These are phyloP conservation scores for Andrena hattorfiana DNA, from an alignment of 2,888 invertebrate genomes.

Conservation along the genomic window DNA sequence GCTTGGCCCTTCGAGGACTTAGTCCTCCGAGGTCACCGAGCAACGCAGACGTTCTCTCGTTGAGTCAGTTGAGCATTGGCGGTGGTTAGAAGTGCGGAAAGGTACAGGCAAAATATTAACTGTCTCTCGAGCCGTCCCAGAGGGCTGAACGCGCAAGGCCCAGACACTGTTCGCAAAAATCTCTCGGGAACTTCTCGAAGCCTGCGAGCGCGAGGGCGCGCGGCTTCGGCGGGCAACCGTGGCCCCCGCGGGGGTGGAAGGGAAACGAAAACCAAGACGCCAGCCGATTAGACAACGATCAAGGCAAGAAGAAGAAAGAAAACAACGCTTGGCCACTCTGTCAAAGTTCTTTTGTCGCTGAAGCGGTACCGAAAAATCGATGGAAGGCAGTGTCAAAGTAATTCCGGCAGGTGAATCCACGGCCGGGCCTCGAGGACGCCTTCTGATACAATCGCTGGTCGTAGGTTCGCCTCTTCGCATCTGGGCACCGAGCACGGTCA, in stretches of 20 bases:
- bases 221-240: neutral
- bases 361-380: conserved; percentile 92
- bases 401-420: conserved; percentile 92
- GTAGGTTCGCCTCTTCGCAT: conserved; percentile 84
- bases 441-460: conserved; percentile 84
- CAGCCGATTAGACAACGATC: conserved; percentile 14
- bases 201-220: conserved; percentile 1
- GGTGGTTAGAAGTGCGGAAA: conserved; percentile 51
- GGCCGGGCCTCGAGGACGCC: conserved; percentile 85
- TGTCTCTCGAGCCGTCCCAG: conserved; percentile 34
- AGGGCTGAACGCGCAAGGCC: conserved; percentile 7
- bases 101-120: conserved; percentile 60
- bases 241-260: neutral
- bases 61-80: conserved; percentile 52
- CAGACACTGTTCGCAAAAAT: conserved; percentile 9
- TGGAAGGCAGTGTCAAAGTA: conserved; percentile 95
- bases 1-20: neutral
- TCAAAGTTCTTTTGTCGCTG: conserved; percentile 69
- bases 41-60: conserved; percentile 24
- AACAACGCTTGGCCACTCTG: conserved; percentile 69
- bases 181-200: conserved; percentile 6
- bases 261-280: conserved; percentile 11
- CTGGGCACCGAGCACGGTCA: conserved; percentile 73
- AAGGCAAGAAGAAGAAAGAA: conserved; percentile 42
- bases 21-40: neutral